These are phyloP conservation scores for Diachasma alloeum DNA, from an alignment of 1,140 invertebrate genomes.

Conservation along the genomic window DNA sequence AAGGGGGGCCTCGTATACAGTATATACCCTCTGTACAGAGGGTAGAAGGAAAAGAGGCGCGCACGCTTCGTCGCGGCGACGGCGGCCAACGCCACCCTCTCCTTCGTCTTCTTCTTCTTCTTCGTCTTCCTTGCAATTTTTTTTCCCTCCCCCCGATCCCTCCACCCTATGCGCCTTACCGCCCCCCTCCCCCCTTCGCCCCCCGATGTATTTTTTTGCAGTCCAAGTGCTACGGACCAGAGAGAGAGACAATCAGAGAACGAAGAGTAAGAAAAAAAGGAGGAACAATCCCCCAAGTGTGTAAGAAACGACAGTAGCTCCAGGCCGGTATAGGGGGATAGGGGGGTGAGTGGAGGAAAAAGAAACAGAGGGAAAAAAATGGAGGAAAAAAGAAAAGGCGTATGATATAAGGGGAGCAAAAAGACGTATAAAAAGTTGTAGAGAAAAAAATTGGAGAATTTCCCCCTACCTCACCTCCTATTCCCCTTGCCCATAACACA, in stretches of 20 bases:
- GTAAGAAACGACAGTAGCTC: constrained; percentile 2
- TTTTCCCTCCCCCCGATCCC: background rate
- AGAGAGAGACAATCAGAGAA: constrained; percentile 21
- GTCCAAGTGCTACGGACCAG: constrained; percentile 4
- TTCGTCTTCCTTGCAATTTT: constrained; percentile 35
- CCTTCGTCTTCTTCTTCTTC: constrained; percentile 44
- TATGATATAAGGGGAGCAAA: constrained; percentile 28
- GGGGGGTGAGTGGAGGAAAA: constrained; percentile 18
- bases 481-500: background rate
- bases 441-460: constrained; percentile 30
- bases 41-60: constrained; percentile 55
- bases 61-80: constrained; percentile 60
- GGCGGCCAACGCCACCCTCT: constrained; percentile 43
- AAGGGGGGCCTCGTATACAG: constrained; percentile 8
- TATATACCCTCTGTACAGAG: background rate
- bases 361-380: constrained; percentile 30
- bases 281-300: constrained; percentile 12
- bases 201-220: background rate
- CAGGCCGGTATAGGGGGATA: background rate
- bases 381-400: constrained; percentile 32
- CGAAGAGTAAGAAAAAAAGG: constrained; percentile 16
- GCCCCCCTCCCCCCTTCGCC: background rate
- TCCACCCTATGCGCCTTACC: background rate
- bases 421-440: constrained; percentile 25
- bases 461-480: constrained; percentile 7